Percentiles rank a stretch among this genome's conserved stretches.
Conservation (phyloP, 2,888 invertebrate genomes). For the Conistra vaccinii region DNA sequence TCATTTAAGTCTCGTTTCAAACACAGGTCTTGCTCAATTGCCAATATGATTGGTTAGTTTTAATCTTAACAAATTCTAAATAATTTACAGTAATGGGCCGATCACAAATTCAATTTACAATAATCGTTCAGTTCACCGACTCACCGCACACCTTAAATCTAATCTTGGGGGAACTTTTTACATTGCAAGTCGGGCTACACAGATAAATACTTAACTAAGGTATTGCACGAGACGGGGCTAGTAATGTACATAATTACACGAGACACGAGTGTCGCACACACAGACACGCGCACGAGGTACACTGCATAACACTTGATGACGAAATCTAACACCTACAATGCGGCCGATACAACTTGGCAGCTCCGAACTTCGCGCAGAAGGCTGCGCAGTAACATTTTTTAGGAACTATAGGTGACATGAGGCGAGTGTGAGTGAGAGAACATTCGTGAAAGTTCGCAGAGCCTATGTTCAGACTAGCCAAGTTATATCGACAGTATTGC, state of each 20-base stretch:
- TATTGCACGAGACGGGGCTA: constrained; percentile 88
- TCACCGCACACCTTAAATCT: constrained; percentile 51
- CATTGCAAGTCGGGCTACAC: constrained; percentile 85
- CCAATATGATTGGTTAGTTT: constrained; percentile 28
- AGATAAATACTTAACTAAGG: constrained; percentile 90
- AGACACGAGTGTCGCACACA: constrained; percentile 61
- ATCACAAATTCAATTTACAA: constrained; percentile 4
- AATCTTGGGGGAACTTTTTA: constrained; percentile 79
- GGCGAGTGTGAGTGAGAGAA: no score
- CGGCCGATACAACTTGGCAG: no score
- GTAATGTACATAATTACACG: constrained; percentile 89
- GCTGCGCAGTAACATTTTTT: no score
- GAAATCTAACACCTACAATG: no score
- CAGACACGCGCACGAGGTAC: background rate
- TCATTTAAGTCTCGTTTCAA: background rate
- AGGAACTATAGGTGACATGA: no score
- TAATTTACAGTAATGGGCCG: constrained; percentile 10
- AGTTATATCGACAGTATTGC: no score
- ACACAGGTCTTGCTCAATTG: background rate
- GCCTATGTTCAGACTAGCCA: no score
- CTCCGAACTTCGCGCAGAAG: no score
- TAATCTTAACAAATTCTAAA: constrained; percentile 12
- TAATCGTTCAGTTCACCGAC: constrained; percentile 22
- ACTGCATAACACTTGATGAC: constrained; percentile 9
- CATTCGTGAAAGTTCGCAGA: no score